Evolutionary conservation across 2,797 vertebrate species (phyloP).

Genomic region (Kryptopterus vitreolus): DNA sequence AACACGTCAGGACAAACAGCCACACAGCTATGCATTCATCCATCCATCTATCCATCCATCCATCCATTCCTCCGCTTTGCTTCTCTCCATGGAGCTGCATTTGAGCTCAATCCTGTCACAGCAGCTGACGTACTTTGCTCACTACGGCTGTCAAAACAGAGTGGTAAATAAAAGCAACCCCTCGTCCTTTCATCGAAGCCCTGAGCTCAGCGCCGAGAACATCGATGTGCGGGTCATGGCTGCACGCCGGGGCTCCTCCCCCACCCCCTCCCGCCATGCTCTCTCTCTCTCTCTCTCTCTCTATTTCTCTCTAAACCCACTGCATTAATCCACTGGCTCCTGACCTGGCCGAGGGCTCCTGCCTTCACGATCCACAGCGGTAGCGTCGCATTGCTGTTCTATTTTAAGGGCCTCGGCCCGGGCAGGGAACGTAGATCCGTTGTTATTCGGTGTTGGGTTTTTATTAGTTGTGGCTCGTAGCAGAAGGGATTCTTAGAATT

Average conservation of each 20-base stretch:
- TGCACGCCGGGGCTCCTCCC: slow-evolving; percentile 42
- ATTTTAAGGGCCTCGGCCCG: slow-evolving; percentile 39
- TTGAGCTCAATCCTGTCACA: slow-evolving; percentile 41
- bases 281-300: slow-evolving; percentile 14
- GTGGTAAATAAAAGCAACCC: slow-evolving; percentile 58
- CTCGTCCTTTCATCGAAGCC: slow-evolving; percentile 43
- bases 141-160: slow-evolving; percentile 58
- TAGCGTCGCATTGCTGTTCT: slow-evolving; percentile 37
- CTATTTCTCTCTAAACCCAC: slow-evolving; percentile 38
- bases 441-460: slow-evolving; percentile 25
- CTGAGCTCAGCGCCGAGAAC: slow-evolving; percentile 31
- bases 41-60: too few species aligned
- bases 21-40: too few species aligned
- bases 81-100: slow-evolving; percentile 32
- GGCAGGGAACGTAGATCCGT: slow-evolving; percentile 27
- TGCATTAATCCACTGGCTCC: slow-evolving; percentile 51
- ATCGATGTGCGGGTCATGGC: slow-evolving; percentile 48
- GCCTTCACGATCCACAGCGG: slow-evolving; percentile 11
- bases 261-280: slow-evolving; percentile 17
- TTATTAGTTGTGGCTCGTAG: slow-evolving; percentile 20
- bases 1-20: slow-evolving; percentile 25
- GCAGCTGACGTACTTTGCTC: slow-evolving; percentile 49
- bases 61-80: too few species aligned
- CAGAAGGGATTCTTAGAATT: slow-evolving; percentile 21
- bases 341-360: slow-evolving; percentile 36